Evolutionary conservation across 2,888 invertebrate species (phyloP), one percentile per base, ranked within the genome.

Genomic region (Plagodis pulveraria): DNA sequence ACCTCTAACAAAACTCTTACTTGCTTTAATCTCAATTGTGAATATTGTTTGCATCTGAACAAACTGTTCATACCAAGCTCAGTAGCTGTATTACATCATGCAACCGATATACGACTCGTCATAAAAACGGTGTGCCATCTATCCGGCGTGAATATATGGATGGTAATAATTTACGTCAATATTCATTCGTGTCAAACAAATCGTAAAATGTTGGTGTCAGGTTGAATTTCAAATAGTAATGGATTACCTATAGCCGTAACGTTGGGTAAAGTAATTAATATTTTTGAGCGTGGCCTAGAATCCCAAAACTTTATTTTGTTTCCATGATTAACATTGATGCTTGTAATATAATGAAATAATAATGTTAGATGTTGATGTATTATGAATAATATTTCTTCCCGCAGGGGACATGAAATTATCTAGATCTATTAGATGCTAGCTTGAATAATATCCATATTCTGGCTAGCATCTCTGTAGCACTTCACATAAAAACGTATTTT

Each of bases 121-220:
- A 85, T 83, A 85, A 85, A 85, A 86, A 80, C 74, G 73, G 67
- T 69, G 72, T 73, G 73, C 80, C 76, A 77, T 81, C 77, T 71
- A 77, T 76, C 64, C 65, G 74, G 71, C 78, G 72, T 64, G 62
- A 73, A 85, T 77, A 77, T 81, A 83, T 78, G 81, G 74, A 56
- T 47, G 69, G 76, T 73, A 79, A 86, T 87, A 85, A 81, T 77
- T 87, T 81, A 86, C 73, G 81, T 79, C 82, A 74, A 79, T 81
- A 83, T 85, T 83, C 80, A 83, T 84, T 76, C 77, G 73, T 76
- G 80, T 85, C 85, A 83, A 80, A 83, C 83, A 81, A 84, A 86
- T 84, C 83, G 83, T 84, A 78, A 84, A 84, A 81, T 76, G 78
- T 78, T 71, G 60, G 63, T 62, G 60, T 53, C 67, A 67, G 64